A percentile compares a stretch with the other conserved stretches of the same genome.
phyloP scores from a whole-genome alignment of 1,140 invertebrate genomes.

The Intoshia linei region DNA sequence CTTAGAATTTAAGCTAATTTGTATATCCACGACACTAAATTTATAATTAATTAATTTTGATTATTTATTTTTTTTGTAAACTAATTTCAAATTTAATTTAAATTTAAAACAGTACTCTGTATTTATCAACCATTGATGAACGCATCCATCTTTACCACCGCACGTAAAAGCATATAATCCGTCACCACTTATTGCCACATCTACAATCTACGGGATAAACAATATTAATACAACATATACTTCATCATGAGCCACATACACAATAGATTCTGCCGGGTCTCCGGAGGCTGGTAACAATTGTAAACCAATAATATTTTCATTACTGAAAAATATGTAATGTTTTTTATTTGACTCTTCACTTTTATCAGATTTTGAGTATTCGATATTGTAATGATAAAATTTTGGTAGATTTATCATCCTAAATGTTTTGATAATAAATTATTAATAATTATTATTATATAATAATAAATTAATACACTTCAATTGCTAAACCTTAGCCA shows the following conservation, averaged over 20 bases:
- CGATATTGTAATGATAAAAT: too few relatives aligned
- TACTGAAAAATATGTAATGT: conserved; percentile 30
- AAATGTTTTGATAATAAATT: background rate
- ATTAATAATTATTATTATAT: background rate
- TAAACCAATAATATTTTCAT: conserved; percentile 32
- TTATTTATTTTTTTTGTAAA: too few relatives aligned
- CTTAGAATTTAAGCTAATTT: background rate
- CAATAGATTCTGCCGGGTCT: conserved; percentile 35
- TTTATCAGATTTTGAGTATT: too few relatives aligned
- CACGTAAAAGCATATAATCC: conserved; percentile 28
- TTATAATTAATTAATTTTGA: too few relatives aligned
- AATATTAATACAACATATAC: background rate
- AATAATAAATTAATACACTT: conserved; percentile 1
- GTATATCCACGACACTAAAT: background rate
- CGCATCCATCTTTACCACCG: conserved; percentile 25
- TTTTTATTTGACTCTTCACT: conserved; percentile 10
- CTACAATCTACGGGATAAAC: conserved; percentile 11
- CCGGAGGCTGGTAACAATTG: conserved; percentile 34
- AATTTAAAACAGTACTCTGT: too few relatives aligned
- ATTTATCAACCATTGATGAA: conserved; percentile 31
- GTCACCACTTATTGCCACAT: conserved; percentile 16
- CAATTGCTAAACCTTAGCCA: background rate
- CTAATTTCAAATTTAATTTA: too few relatives aligned
- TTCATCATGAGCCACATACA: conserved; percentile 28
- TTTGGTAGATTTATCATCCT: background rate